These are phyloP conservation scores for Cremastinae sp. DNA, from an alignment of 2,888 invertebrate species.

Conservation along the genomic window DNA sequence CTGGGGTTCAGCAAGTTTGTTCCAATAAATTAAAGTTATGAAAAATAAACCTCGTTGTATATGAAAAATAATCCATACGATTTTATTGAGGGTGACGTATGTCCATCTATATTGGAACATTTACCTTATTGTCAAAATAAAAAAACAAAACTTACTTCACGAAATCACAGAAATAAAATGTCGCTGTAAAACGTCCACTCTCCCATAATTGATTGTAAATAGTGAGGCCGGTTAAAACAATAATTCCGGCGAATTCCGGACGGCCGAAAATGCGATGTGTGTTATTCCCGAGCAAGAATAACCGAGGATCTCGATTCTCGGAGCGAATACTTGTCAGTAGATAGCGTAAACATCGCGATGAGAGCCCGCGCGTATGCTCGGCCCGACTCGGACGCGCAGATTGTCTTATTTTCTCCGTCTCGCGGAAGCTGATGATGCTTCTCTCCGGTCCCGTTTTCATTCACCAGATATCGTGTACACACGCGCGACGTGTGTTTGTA, in stretches of 20 bases:
- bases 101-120: too few relatives aligned
- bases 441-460: slow-evolving; percentile 51
- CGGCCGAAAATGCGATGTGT: slow-evolving; percentile 39
- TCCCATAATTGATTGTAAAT: too few relatives aligned
- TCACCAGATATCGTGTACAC: slow-evolving; percentile 37
- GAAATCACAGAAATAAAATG: background rate
- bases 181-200: too few relatives aligned
- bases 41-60: too few relatives aligned
- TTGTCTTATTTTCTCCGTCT: slow-evolving; percentile 41
- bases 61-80: too few relatives aligned
- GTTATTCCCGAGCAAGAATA: slow-evolving; percentile 60
- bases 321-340: slow-evolving; percentile 56
- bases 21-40: too few relatives aligned
- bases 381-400: slow-evolving; percentile 40
- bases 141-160: too few relatives aligned
- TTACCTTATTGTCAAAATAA: too few relatives aligned
- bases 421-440: slow-evolving; percentile 7
- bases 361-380: slow-evolving; percentile 48
- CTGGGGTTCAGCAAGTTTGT: too few relatives aligned
- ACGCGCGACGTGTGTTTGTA: background rate
- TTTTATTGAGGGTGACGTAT: too few relatives aligned
- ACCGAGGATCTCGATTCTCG: slow-evolving; percentile 38
- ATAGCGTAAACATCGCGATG: slow-evolving; percentile 54
- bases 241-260: slow-evolving; percentile 42
- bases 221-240: slow-evolving; percentile 37